Base-by-base conservation (phyloP, 2,797 vertebrate genomes). In the Setipinna tenuifilis region DNA sequence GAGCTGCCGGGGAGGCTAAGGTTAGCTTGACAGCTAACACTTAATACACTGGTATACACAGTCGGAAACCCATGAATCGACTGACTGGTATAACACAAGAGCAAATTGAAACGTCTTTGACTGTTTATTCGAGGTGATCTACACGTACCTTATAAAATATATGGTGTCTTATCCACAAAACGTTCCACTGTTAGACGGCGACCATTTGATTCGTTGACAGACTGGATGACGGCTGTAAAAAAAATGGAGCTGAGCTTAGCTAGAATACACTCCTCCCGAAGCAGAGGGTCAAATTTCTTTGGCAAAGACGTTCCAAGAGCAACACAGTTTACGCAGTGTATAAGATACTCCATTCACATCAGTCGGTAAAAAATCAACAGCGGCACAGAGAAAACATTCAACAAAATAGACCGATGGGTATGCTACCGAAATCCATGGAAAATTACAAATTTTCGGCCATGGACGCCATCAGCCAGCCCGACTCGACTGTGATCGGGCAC, bases 291-390 rank as follows among this genome's bases (percentile, higher is more conserved):
- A 92, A 90, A 91, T 90, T 92, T 93, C 87, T 81, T 92, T 89
- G 84, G 92, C 68, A 71, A 84, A 50, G 78, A 87, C 91, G 91
- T 93, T 82, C 90, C 17, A 86, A 88, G 48, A 87, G 87, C 62
- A 86, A 88, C 87, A 41, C 84, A 0, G n/a, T 85, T 31, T 62
- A 58, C 59, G 83, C 16, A 44, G 16, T 62, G 31, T 90, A 89
- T 65, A 61, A 89, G 23, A 85, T 83, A 89, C 93, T 94, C 95
- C 95, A 95, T 96, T 91, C 92, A 95, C 90, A 85, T 83, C 71
- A 83, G 68, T 17, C 48, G 46, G 85, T 35, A 19, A 85, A 86
- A n/a, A 85, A 31, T 83, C 89, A 83, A n/a, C 25, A 23, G 75
- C 57, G 82, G 89, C 17, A 21, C 6, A 75, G 50, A 14, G 41